Evolutionary conservation across 1,140 invertebrate species (phyloP).

Genomic region (Lucilia sericata): DNA sequence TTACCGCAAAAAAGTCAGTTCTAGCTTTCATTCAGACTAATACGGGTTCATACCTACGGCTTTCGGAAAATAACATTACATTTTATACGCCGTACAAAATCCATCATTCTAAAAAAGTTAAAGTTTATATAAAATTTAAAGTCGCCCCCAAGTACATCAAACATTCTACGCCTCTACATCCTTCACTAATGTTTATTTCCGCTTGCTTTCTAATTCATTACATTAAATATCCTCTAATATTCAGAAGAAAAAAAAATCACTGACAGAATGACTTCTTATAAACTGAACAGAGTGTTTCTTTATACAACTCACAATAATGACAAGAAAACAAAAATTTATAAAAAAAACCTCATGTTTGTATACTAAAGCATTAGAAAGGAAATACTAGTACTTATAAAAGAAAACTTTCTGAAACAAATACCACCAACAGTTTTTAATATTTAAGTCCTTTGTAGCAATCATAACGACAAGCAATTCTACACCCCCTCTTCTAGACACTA

Average conservation of each 20-base stretch:
- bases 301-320: neutral
- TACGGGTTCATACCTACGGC: too few species aligned
- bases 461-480: neutral
- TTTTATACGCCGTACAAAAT: too few species aligned
- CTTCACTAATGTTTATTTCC: neutral
- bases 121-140: too few species aligned
- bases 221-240: conserved; percentile 45
- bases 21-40: too few species aligned
- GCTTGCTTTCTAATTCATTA: conserved; percentile 23
- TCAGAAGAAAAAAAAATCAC: conserved; percentile 4
- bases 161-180: neutral
- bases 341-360: neutral
- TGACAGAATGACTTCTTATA: conserved; percentile 25
- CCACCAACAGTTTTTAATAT: conserved; percentile 23
- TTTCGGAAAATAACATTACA: too few species aligned
- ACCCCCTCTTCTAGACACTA: neutral
- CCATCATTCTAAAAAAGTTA: too few species aligned
- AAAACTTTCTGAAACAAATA: neutral
- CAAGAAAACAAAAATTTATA: neutral
- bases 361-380: neutral
- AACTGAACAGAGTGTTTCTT: neutral
- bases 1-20: too few species aligned
- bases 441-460: neutral
- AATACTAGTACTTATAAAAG: neutral
- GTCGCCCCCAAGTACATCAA: neutral